Conservation (phyloP, 2,797 vertebrate species). For the Percopsis omiscomaycus region DNA sequence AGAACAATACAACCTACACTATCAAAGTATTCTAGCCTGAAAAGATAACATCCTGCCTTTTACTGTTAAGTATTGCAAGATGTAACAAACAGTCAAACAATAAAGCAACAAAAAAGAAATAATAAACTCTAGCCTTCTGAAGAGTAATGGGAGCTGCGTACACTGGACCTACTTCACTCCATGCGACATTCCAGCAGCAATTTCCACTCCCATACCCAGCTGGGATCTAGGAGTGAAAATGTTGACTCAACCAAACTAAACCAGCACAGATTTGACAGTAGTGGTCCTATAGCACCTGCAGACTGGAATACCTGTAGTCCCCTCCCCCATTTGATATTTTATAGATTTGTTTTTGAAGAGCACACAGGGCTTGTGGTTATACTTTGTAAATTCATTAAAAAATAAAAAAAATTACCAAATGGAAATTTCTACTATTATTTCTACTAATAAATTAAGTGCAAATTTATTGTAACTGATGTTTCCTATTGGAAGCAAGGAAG, state of each 20-base stretch:
- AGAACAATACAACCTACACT: constrained; percentile 52
- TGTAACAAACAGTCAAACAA: constrained; percentile 67
- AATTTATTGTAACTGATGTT: too few species aligned
- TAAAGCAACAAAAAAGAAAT: constrained; percentile 65
- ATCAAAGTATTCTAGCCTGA: constrained; percentile 62
- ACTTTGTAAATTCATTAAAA: too few species aligned
- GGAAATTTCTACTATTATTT: too few species aligned
- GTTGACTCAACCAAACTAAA: constrained; percentile 45
- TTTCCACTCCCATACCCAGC: constrained; percentile 53
- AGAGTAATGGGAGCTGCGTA: constrained; percentile 67
- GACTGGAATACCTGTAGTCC: too few species aligned
- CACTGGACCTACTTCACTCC: constrained; percentile 40
- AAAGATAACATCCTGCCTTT: constrained; percentile 61
- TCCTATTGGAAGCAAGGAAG: too few species aligned
- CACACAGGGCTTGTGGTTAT: too few species aligned
- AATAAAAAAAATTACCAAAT: too few species aligned
- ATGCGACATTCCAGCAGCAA: constrained; percentile 51
- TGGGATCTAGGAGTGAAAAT: constrained; percentile 56
- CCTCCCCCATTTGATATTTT: too few species aligned
- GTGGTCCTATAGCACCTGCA: too few species aligned
- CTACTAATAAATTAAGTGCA: too few species aligned
- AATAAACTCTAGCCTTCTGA: constrained; percentile 66
- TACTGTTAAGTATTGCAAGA: constrained; percentile 44
- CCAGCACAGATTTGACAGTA: too few species aligned
- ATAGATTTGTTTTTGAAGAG: too few species aligned